Base-by-base conservation (phyloP, 2,888 invertebrate species). In the Liopterus haemorrhoidalis region DNA sequence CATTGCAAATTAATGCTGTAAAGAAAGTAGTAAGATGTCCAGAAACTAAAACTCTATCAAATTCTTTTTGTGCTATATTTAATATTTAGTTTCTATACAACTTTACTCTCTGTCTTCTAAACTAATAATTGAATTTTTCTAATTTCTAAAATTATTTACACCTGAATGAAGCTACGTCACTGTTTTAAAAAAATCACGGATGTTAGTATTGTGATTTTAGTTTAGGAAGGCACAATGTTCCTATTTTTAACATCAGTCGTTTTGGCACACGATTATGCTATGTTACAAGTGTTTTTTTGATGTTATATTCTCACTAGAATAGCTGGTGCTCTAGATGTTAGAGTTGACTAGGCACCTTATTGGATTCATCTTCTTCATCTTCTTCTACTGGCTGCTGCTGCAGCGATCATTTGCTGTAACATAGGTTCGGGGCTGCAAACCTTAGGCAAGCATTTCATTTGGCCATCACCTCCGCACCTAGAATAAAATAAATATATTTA, bases 401-500 rank as follows among this genome's bases (percentile, higher is more conserved):
- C 85, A 39, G 85, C 86, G 64, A 92, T 87, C 83, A 91, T 89
- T 73, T 90, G 88, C 64, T 86, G 77, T 62, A 91, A 72, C 82
- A 89, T 85, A 45, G 91, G 90, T 66, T 90, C 88, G 31, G 92
- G 90, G 57, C 86, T 85, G 70, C 92, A 92, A 53, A 81, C 81
- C 69, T 85, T 85, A 47, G 93, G 93, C 70, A 92, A 88, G 70
- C 93, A 93, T 70, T 90, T 84, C 92, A 93, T 92, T 70, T 90
- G 86, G 59, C 92, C 92, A 67, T 89, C 85, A 53, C 85, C 83
- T 62, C 91, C 91, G 71, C 93, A 93, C 71, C 91, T 90, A n/a
- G n/a, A n/a, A 71, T 21, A 74, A 74, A 56, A 42, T 47, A 55
- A 36, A 46, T 9, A 31, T 20, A 33, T 32, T 12, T 14, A 49